Evolutionary conservation across 2,888 invertebrate genomes (phyloP).

Genomic region (Opisthograptis luteolata): DNA sequence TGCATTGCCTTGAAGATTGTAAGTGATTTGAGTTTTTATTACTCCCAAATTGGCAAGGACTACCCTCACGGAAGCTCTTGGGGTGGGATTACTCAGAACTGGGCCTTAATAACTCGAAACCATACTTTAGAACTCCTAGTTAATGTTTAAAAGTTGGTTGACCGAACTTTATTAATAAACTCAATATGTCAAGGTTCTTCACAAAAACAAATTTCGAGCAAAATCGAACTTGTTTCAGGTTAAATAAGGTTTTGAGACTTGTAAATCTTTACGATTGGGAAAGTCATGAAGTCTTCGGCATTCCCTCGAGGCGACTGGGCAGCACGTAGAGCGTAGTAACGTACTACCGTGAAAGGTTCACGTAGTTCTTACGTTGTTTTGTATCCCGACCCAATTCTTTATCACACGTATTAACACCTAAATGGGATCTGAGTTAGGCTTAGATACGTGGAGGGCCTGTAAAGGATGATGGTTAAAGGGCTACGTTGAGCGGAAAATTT

Average conservation of each 20-base stretch:
- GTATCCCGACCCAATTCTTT: conserved; percentile 39
- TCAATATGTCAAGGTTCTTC: background rate
- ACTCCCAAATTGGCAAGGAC: too few relatives aligned
- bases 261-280: conserved; percentile 30
- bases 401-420: conserved; percentile 41
- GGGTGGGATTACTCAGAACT: too few relatives aligned
- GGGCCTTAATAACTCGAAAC: background rate
- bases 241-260: conserved; percentile 9
- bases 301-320: conserved; percentile 23
- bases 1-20: too few relatives aligned
- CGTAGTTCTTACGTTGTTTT: conserved; percentile 41
- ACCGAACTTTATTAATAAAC: conserved; percentile 10
- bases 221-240: conserved; percentile 9
- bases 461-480: conserved; percentile 21
- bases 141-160: conserved; percentile 14
- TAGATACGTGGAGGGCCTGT: conserved; percentile 27
- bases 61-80: too few relatives aligned
- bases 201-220: background rate
- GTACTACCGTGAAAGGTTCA: conserved; percentile 42
- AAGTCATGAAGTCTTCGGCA: conserved; percentile 25
- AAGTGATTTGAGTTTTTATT: too few relatives aligned
- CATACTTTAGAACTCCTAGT: background rate
- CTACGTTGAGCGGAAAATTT: conserved; percentile 11
- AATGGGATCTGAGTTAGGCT: conserved; percentile 39
- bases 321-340: conserved; percentile 29